A percentile compares a stretch with the other conserved stretches of the same genome.
Evolutionary conservation across 2,113 vertebrate species (phyloP).

Genomic region (Pseudopipra pipra): DNA sequence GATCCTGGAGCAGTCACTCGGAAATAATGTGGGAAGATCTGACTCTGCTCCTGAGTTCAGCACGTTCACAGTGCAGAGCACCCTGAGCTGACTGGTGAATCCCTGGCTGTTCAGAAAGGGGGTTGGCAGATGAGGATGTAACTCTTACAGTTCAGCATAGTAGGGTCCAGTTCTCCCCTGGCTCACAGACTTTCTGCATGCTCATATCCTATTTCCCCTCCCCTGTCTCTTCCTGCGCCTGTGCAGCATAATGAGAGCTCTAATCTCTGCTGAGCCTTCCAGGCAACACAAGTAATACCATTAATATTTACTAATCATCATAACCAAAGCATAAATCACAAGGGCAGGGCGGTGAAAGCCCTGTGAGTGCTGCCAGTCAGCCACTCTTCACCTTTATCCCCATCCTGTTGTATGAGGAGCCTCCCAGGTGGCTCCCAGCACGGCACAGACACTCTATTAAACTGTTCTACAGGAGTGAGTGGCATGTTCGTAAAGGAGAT

Average conservation of each 20-base stretch:
- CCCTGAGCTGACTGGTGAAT: neutral
- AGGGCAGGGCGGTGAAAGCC: neutral
- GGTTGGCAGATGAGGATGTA: neutral
- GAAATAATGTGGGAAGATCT: neutral
- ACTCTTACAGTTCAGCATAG: fast-evolving
- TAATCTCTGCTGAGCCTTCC: neutral
- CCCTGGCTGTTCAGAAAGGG: neutral
- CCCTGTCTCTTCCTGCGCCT: neutral
- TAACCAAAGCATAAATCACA: neutral
- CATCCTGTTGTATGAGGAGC: neutral
- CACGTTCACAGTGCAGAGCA: neutral
- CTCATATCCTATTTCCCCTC: fast-evolving
- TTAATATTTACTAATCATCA: neutral
- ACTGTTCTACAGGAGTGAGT: neutral
- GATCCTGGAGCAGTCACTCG: neutral
- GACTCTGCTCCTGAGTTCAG: neutral
- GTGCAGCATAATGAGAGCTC: neutral
- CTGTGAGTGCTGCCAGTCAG: neutral
- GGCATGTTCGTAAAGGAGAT: neutral
- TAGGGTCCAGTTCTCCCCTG: neutral
- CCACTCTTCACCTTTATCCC: neutral
- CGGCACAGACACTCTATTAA: neutral
- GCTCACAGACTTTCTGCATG: neutral
- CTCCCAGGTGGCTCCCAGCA: neutral
- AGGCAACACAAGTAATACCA: neutral